A percentile compares a stretch with the other conserved stretches of the same genome.
phyloP scores from a whole-genome alignment of 1,140 invertebrate genomes.

The Lepidurus packardi region DNA sequence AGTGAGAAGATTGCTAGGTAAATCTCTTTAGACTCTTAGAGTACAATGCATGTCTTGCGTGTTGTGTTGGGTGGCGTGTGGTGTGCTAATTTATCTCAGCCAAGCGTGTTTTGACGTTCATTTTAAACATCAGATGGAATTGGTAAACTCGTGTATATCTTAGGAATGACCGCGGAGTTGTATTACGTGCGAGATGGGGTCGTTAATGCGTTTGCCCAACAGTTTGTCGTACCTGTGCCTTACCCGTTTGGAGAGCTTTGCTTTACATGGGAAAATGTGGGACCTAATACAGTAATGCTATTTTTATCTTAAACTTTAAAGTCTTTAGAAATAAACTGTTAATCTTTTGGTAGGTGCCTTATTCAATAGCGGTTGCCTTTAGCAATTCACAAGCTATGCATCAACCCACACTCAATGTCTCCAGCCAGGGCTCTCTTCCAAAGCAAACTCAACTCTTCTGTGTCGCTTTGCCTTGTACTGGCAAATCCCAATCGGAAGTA shows the following conservation, averaged over 20 bases:
- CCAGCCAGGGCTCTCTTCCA: slow-evolving; percentile 69
- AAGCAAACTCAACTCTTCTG: slow-evolving; percentile 70
- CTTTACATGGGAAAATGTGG: slow-evolving; percentile 79
- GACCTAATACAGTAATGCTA: slow-evolving; percentile 62
- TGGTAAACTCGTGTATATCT: slow-evolving; percentile 40
- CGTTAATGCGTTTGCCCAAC: slow-evolving; percentile 82
- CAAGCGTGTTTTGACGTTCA: too few species aligned
- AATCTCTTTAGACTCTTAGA: not conserved
- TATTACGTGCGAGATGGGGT: slow-evolving; percentile 81
- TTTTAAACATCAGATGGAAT: too few species aligned
- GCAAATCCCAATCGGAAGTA: slow-evolving; percentile 70
- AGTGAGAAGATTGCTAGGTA: slow-evolving; percentile 29
- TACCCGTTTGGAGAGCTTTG: slow-evolving; percentile 72
- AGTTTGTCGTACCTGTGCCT: slow-evolving; percentile 74
- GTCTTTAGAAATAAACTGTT: not conserved
- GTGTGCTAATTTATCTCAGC: too few species aligned
- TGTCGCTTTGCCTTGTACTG: slow-evolving; percentile 72
- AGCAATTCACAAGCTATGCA: slow-evolving; percentile 47
- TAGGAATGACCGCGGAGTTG: slow-evolving; percentile 75
- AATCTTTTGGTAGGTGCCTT: slow-evolving; percentile 27
- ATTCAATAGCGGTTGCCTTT: slow-evolving; percentile 22
- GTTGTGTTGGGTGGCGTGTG: too few species aligned
- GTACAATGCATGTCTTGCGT: too few species aligned
- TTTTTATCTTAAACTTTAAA: not conserved
- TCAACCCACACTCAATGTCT: slow-evolving; percentile 72